Evolutionary conservation across 2,797 vertebrate genomes (phyloP), one percentile per base, ranked within the genome.

Genomic region (Semotilus atromaculatus): DNA sequence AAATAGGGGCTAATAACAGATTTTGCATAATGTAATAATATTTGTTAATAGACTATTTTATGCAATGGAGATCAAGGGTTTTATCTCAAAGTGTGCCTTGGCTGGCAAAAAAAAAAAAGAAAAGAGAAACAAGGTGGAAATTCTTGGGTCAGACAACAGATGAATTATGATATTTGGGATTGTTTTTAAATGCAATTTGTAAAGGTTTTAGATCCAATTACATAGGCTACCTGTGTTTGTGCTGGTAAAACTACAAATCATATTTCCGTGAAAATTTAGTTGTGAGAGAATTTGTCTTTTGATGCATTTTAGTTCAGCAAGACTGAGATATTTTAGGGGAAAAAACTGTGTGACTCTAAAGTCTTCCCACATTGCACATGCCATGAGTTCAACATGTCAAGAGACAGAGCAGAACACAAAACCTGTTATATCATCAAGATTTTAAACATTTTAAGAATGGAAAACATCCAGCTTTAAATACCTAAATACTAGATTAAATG

Each of bases 381-480:
- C 31, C 64, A 31, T 77, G 66, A 34, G 38, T 58, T 78, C 23
- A 34, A 43, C 31, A 40, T 51, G 66, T 66, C 55, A 66, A 36
- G 3, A 51, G 67, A 79, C 48, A 36, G n/a, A 62, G 67, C 62
- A 82, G 38, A 62, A 58, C 34, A 64, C 26, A 51, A 48, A 31
- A 53, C 29, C 76, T 80, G 67, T 88, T 78, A 84, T 55, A 67
- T 86, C 58, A 88, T 81, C 78, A 84, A n/a, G 2, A 60, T 34
- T 23, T 23, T 14, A 29, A 64, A 16, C 48, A 53, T 36, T 76
- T 55, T 48, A 9, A 78, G 55, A 66, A 62, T 34, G 66, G 34
- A 68, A 81, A 51, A 43, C 66, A 84, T 81, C 73, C 70, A 82
- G 45, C 36, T 72, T 82, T 55, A 78, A 51, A 83, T 76, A 67